Evolutionary conservation across 2,888 invertebrate genomes (phyloP).

Genomic region (Machimus rusticus): DNA sequence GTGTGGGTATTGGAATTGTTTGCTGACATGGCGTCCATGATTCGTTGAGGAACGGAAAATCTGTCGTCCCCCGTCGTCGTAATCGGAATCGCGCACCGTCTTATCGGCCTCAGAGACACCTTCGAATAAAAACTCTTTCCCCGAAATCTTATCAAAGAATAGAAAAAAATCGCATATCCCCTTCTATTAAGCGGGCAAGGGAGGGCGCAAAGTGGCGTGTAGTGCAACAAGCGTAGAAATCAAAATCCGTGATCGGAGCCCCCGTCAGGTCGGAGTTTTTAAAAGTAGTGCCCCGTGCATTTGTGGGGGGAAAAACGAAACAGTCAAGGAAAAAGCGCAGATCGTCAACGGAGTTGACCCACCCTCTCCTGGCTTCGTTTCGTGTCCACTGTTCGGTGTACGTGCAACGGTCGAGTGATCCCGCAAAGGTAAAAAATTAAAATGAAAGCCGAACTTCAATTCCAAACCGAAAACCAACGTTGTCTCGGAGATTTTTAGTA

Average conservation of each 20-base stretch:
- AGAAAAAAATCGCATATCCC: not conserved
- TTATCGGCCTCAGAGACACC: not conserved
- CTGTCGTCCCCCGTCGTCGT: not conserved
- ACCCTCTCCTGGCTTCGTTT: not conserved
- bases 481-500: not conserved
- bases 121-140: not conserved
- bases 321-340: not conserved
- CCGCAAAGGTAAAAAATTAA: not conserved
- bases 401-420: not conserved
- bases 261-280: not conserved
- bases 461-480: not conserved
- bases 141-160: not conserved
- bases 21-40: constrained; percentile 46
- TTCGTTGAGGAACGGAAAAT: constrained; percentile 18
- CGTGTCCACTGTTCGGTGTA: not conserved
- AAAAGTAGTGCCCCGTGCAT: not conserved
- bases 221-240: not conserved
- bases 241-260: not conserved
- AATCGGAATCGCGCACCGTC: not conserved
- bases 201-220: not conserved
- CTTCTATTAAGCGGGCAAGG: not conserved
- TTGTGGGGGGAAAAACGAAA: not conserved
- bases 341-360: not conserved
- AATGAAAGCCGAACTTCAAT: not conserved
- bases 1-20: constrained; percentile 21